Conservation (phyloP, 2,888 invertebrate species). For the Sinhomidia bicolor region DNA sequence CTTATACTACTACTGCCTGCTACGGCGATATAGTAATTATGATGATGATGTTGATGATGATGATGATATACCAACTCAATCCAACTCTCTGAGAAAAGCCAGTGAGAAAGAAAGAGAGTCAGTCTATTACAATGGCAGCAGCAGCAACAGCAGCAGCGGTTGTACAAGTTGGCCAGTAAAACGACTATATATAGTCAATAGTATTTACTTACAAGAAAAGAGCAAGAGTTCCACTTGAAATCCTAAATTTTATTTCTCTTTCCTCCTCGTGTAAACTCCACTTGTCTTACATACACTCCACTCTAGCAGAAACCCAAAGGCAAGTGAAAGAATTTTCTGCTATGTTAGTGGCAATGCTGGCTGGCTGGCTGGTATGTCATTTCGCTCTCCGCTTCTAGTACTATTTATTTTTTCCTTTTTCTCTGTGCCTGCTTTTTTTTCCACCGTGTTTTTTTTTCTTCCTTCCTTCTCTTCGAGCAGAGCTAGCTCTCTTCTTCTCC, state of each 20-base stretch:
- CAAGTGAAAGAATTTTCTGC: background rate
- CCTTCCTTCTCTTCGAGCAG: background rate
- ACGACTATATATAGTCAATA: too few relatives aligned
- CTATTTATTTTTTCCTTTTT: too few relatives aligned
- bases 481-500: too few relatives aligned
- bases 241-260: background rate
- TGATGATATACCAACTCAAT: conserved; percentile 29
- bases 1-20: background rate
- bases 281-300: too few relatives aligned
- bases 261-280: too few relatives aligned
- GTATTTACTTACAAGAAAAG: too few relatives aligned
- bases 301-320: background rate
- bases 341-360: conserved; percentile 8
- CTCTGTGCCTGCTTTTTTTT: background rate
- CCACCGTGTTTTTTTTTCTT: background rate
- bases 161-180: too few relatives aligned
- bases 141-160: background rate
- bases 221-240: too few relatives aligned
- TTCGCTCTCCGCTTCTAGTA: background rate
- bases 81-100: background rate
- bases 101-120: too few relatives aligned
- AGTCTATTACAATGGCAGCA: conserved; percentile 2
- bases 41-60: conserved; percentile 3
- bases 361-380: too few relatives aligned
- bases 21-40: too few relatives aligned